phyloP scores from a whole-genome alignment of 2,113 vertebrate genomes.

The Glaucidium brasilianum region DNA sequence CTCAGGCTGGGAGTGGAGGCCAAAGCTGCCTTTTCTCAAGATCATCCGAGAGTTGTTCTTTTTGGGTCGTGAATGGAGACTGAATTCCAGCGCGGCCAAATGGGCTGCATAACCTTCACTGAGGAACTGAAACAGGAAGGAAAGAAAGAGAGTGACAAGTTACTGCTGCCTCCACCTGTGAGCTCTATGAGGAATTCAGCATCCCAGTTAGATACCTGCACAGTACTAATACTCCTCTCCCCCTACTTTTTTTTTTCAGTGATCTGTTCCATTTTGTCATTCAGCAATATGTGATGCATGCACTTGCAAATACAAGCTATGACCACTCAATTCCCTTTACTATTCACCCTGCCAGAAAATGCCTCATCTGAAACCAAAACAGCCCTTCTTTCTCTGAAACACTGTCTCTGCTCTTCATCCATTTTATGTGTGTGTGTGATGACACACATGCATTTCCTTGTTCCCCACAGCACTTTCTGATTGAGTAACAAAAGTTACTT shows the following conservation, averaged over 20 bases:
- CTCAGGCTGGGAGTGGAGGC: slow-evolving; percentile 91
- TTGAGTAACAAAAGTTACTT: not conserved
- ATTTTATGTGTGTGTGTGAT: not conserved
- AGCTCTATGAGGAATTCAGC: not conserved
- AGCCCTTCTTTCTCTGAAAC: not conserved
- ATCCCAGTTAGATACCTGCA: not conserved
- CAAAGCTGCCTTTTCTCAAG: slow-evolving; percentile 93
- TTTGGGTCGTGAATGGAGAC: slow-evolving; percentile 90
- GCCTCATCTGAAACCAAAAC: not conserved
- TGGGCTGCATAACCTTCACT: slow-evolving; percentile 95
- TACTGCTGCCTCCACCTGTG: not conserved
- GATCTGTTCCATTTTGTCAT: not conserved
- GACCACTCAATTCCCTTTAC: not conserved
- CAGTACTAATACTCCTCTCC: not conserved
- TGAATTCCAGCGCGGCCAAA: slow-evolving; percentile 89
- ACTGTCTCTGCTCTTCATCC: not conserved
- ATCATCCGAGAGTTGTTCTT: slow-evolving; percentile 93
- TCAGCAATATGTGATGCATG: not conserved
- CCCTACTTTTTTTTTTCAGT: not conserved
- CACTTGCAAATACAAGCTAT: not conserved
- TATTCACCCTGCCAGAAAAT: not conserved
- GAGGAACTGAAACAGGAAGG: slow-evolving; percentile 81
- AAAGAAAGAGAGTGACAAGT: not conserved
- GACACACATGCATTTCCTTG: not conserved
- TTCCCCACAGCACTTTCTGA: not conserved